phyloP scores from a whole-genome alignment of 1,140 invertebrate genomes.

The Arion vulgaris region DNA sequence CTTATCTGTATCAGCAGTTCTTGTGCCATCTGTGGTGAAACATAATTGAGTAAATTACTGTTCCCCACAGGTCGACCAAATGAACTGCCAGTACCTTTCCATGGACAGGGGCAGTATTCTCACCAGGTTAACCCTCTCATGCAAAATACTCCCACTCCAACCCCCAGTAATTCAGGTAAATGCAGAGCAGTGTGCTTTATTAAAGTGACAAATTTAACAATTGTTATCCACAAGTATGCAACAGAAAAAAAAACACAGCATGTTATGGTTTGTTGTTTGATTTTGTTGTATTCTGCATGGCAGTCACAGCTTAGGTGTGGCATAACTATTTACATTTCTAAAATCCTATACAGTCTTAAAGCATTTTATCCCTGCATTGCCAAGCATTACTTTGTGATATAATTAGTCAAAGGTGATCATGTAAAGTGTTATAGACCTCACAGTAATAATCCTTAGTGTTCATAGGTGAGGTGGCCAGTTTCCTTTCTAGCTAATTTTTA shows the following conservation, averaged over 20 bases:
- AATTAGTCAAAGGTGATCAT: too few relatives aligned
- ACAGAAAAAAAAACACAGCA: background rate
- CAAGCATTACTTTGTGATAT: too few relatives aligned
- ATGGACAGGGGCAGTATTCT: constrained; percentile 70
- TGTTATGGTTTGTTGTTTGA: background rate
- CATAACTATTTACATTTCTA: too few relatives aligned
- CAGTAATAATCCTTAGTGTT: too few relatives aligned
- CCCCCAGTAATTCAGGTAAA: constrained; percentile 68
- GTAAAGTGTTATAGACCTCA: too few relatives aligned
- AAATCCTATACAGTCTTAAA: too few relatives aligned
- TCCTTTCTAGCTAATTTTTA: too few relatives aligned
- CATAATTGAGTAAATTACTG: background rate
- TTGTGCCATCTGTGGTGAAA: background rate
- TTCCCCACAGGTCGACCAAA: constrained; percentile 50
- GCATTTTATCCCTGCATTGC: too few relatives aligned
- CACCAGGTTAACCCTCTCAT: constrained; percentile 64
- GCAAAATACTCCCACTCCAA: constrained; percentile 60
- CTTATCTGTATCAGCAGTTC: background rate
- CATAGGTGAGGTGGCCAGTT: too few relatives aligned
- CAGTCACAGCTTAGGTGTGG: background rate
- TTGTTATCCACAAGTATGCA: too few relatives aligned
- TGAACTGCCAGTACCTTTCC: constrained; percentile 68
- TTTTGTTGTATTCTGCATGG: background rate
- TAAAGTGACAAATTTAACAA: too few relatives aligned
- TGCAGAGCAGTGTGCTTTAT: too few relatives aligned